These are phyloP conservation scores for Erythrolamprus reginae DNA, from an alignment of 2,113 vertebrate species.

Conservation along the genomic window DNA sequence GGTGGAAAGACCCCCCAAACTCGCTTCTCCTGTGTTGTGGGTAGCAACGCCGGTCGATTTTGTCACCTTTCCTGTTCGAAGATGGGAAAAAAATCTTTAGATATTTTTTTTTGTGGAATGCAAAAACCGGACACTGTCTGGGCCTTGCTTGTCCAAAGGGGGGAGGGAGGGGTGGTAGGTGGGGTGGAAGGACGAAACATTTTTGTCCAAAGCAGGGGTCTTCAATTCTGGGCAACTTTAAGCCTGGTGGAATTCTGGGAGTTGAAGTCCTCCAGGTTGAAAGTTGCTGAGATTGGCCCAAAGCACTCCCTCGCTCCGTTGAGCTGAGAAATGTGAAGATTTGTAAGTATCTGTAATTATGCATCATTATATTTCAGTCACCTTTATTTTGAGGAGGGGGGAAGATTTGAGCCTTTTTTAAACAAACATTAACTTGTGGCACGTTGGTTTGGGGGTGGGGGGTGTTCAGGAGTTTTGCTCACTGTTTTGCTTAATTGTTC, in stretches of 20 bases:
- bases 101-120: background rate
- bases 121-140: background rate
- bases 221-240: no score
- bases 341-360: conserved; percentile 65
- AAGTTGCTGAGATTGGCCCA: background rate
- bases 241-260: no score
- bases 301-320: conserved; percentile 42
- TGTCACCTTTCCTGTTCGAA: background rate
- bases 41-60: background rate
- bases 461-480: background rate
- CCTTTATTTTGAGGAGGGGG: conserved; percentile 32
- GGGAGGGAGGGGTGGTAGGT: background rate
- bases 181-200: background rate
- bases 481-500: background rate
- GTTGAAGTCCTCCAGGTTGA: no score
- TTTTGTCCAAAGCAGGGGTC: background rate
- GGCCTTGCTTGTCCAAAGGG: background rate
- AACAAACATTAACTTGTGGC: conserved; percentile 52
- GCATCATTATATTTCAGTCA: conserved; percentile 45
- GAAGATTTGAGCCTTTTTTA: conserved; percentile 46
- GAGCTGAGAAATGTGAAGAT: conserved; percentile 60
- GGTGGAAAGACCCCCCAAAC: background rate
- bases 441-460: background rate
- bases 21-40: conserved; percentile 10
- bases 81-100: background rate